Conservation (phyloP, 2,888 invertebrate species). For the Caenorhabditis uteleia region DNA sequence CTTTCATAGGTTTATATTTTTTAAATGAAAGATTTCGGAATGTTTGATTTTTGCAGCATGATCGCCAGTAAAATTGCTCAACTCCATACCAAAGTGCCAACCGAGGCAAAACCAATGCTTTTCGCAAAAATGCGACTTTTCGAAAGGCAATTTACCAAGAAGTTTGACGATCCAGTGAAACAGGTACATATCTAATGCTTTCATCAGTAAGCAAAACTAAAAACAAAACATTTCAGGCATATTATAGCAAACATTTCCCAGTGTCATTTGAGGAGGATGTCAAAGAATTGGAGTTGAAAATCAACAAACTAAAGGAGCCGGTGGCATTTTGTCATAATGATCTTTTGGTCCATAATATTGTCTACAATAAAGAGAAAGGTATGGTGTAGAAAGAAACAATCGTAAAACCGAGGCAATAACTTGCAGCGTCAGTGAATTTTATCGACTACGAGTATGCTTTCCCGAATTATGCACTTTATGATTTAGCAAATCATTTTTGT, state of each 20-base stretch:
- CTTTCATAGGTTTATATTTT: constrained; percentile 12
- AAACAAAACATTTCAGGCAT: constrained; percentile 21
- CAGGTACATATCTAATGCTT: constrained; percentile 7
- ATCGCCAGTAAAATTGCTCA: constrained; percentile 55
- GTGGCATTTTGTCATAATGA: constrained; percentile 96
- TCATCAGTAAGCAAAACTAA: background rate
- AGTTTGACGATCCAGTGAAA: constrained; percentile 13
- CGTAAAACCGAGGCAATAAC: too few species aligned
- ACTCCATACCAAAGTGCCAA: constrained; percentile 56
- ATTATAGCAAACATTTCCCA: constrained; percentile 28
- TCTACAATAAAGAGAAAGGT: constrained; percentile 71
- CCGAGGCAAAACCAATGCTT: constrained; percentile 29
- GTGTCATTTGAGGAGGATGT: constrained; percentile 11
- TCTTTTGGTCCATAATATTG: constrained; percentile 89
- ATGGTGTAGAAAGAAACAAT: background rate
- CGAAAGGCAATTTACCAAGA: constrained; percentile 13
- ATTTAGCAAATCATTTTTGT: constrained; percentile 96
- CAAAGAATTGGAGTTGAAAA: constrained; percentile 17
- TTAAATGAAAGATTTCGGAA: background rate
- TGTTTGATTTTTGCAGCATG: constrained; percentile 43
- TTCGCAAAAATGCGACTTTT: constrained; percentile 43
- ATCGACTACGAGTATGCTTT: constrained; percentile 97
- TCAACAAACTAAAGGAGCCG: constrained; percentile 27
- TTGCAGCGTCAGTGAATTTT: constrained; percentile 79
- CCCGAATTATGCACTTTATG: constrained; percentile 90